phyloP scores from a whole-genome alignment of 2,888 invertebrate species.

The Rotaria macrura region DNA sequence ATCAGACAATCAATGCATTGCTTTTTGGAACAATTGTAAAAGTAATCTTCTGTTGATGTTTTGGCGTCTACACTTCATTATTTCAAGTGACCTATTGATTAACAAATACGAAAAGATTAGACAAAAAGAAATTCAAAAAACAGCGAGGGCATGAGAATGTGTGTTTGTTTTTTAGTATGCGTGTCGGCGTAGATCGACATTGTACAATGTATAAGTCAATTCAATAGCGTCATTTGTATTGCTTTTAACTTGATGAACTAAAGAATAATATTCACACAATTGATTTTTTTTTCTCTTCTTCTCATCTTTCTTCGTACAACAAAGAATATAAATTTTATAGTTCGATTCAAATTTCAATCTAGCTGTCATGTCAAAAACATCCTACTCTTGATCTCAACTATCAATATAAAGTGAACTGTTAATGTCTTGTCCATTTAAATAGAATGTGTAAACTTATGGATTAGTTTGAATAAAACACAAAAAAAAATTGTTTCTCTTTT shows the following conservation, averaged over 20 bases:
- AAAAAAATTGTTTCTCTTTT: neutral
- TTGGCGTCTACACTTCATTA: neutral
- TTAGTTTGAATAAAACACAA: neutral
- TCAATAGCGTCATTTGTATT: slow-evolving; percentile 3
- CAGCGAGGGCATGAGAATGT: neutral
- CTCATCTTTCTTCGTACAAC: too few species aligned
- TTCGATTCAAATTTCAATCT: neutral
- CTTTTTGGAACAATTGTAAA: too few species aligned
- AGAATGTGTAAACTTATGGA: neutral
- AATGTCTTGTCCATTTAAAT: neutral
- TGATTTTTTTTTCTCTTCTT: neutral
- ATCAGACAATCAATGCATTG: too few species aligned
- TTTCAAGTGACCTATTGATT: neutral
- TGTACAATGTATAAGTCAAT: neutral
- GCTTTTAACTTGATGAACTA: slow-evolving; percentile 1
- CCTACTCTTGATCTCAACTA: neutral
- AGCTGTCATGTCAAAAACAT: neutral
- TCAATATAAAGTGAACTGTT: neutral
- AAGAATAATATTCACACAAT: neutral
- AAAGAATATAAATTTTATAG: neutral
- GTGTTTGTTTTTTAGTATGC: too few species aligned
- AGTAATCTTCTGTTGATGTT: neutral
- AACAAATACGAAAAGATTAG: neutral
- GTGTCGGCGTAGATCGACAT: neutral
- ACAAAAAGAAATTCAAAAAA: neutral